Evolutionary conservation across 2,797 vertebrate genomes (phyloP).

Genomic region (Rhodeus uyekii): DNA sequence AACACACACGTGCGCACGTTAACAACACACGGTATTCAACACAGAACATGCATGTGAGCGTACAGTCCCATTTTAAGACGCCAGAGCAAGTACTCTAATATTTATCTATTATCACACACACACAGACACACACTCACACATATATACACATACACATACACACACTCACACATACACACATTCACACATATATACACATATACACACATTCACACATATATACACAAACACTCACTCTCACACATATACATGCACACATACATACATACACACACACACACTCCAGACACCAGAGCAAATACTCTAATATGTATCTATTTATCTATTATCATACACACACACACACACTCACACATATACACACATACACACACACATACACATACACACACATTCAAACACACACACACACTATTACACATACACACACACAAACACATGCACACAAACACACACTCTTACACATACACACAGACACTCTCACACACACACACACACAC

Average conservation of each 20-base stretch:
- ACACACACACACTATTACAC: conserved; percentile 22
- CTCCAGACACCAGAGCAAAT: neutral
- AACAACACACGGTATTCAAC: neutral
- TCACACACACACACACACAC: conserved; percentile 16
- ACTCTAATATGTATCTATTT: neutral
- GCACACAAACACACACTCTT: conserved; percentile 16
- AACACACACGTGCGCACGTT: neutral
- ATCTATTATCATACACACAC: conserved; percentile 13
- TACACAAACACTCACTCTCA: conserved; percentile 23
- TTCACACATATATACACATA: conserved; percentile 15
- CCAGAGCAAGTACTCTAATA: neutral
- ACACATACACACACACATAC: conserved; percentile 13
- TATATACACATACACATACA: conserved; percentile 13
- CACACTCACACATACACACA: conserved; percentile 21
- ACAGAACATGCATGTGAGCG: neutral
- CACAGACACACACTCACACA: conserved; percentile 13
- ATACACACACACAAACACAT: conserved; percentile 12
- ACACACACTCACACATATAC: conserved; percentile 14
- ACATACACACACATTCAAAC: conserved; percentile 18
- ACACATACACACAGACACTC: conserved; percentile 22
- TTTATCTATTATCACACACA: conserved; percentile 19
- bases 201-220: conserved; percentile 10
- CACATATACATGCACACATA: too few species aligned
- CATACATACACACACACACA: conserved; percentile 22
- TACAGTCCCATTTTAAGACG: neutral